phyloP scores from a whole-genome alignment of 2,888 invertebrate genomes.

The Seira sanloemensis region DNA sequence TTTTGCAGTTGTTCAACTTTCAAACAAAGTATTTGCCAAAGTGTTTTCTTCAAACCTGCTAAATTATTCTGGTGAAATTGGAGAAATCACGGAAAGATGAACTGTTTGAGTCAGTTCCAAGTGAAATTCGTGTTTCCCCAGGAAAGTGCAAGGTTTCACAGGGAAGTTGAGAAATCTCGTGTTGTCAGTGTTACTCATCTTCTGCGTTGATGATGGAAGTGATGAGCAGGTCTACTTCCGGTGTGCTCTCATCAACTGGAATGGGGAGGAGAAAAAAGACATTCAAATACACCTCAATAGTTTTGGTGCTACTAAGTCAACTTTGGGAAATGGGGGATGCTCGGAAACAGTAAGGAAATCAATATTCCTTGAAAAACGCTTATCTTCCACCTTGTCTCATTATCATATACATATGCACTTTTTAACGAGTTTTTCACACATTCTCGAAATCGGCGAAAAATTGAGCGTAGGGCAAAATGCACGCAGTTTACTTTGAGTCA shows the following conservation, averaged over 20 bases:
- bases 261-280: constrained; percentile 40
- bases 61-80: not conserved
- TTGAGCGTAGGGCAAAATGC: too few species aligned
- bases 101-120: not conserved
- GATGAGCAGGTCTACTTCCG: constrained; percentile 15
- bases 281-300: not conserved
- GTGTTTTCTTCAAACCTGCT: too few species aligned
- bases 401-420: not conserved
- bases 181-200: not conserved
- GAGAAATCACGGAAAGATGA: not conserved
- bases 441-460: too few species aligned
- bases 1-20: not conserved
- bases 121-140: not conserved
- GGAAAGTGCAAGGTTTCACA: not conserved
- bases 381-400: too few species aligned
- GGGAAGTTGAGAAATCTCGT: not conserved
- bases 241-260: not conserved
- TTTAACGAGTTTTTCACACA: not conserved
- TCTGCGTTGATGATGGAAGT: constrained; percentile 42
- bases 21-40: too few species aligned
- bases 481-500: constrained; percentile 2
- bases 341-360: constrained; percentile 37
- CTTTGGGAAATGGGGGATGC: constrained; percentile 40
- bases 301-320: constrained; percentile 41
- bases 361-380: not conserved